Percentiles rank a stretch among this genome's conserved stretches.
phyloP scores from a whole-genome alignment of 1,140 invertebrate species.

The Mycetomoellerius zeteki region DNA sequence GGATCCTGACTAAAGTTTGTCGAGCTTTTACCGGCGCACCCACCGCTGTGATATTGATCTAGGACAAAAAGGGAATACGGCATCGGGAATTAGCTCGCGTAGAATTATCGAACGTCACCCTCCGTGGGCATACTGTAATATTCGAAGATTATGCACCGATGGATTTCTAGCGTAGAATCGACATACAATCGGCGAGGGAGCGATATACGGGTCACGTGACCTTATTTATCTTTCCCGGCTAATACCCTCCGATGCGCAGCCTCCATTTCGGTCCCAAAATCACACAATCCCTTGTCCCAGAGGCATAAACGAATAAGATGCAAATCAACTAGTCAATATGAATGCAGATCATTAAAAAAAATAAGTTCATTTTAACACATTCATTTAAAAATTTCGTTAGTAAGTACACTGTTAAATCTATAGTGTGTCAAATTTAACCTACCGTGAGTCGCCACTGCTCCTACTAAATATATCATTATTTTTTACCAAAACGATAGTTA shows the following conservation, averaged over 20 bases:
- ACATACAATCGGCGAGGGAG: constrained; percentile 46
- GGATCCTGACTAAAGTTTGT: constrained; percentile 52
- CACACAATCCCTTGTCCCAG: constrained; percentile 7
- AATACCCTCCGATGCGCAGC: constrained; percentile 65
- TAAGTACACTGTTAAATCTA: no score
- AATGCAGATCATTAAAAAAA: constrained; percentile 9
- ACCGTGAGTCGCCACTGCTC: no score
- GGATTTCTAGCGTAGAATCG: constrained; percentile 57
- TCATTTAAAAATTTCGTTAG: background rate
- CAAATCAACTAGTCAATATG: constrained; percentile 33
- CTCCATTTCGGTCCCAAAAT: constrained; percentile 25
- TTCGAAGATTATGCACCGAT: constrained; percentile 62
- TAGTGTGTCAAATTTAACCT: no score
- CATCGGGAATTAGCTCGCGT: constrained; percentile 19
- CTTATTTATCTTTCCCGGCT: constrained; percentile 78
- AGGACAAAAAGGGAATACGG: constrained; percentile 38
- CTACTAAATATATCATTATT: no score
- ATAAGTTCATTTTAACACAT: background rate
- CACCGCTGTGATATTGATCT: constrained; percentile 64
- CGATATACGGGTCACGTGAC: constrained; percentile 74
- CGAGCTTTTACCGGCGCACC: constrained; percentile 60
- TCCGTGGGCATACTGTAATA: constrained; percentile 24
- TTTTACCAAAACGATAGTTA: no score
- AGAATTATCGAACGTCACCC: constrained; percentile 43
- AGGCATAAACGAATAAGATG: constrained; percentile 9